These are phyloP conservation scores for Tiliacea citrago DNA, from an alignment of 2,888 invertebrate genomes.

Conservation along the genomic window DNA sequence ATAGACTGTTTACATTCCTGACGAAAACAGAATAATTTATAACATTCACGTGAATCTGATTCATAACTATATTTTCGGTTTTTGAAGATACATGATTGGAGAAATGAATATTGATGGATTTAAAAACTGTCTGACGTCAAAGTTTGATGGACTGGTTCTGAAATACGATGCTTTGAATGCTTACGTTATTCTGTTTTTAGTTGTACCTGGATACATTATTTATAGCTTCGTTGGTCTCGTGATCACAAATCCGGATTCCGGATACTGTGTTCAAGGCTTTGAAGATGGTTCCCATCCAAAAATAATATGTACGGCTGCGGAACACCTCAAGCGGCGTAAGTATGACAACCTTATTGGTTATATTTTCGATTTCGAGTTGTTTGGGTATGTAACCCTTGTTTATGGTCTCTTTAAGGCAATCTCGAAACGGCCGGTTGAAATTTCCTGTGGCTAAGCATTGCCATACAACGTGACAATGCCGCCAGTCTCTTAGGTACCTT, in stretches of 20 bases:
- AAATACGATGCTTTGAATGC: slow-evolving; percentile 22
- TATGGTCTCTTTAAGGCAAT: too few species aligned
- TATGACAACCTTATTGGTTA: too few species aligned
- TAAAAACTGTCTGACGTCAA: slow-evolving; percentile 50
- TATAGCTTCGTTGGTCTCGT: slow-evolving; percentile 16
- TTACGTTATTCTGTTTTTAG: slow-evolving; percentile 32
- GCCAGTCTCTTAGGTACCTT: too few species aligned
- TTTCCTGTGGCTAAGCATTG: too few species aligned
- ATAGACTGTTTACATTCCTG: slow-evolving; percentile 55
- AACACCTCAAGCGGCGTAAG: too few species aligned
- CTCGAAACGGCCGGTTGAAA: too few species aligned
- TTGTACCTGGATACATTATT: slow-evolving; percentile 40
- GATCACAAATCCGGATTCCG: slow-evolving; percentile 21
- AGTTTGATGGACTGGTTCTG: slow-evolving; percentile 47
- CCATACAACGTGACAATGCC: too few species aligned
- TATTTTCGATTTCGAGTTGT: too few species aligned
- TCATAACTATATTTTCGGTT: slow-evolving; percentile 35
- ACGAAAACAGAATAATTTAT: slow-evolving; percentile 48
- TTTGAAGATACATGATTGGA: slow-evolving; percentile 32
- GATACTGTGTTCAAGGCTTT: slow-evolving; percentile 6
- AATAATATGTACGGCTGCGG: too few species aligned
- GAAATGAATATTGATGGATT: slow-evolving; percentile 42
- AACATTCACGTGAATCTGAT: slow-evolving; percentile 27
- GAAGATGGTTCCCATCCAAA: background rate
- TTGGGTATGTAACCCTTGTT: too few species aligned